A percentile compares a stretch with the other conserved stretches of the same genome.
Evolutionary conservation across 2,113 vertebrate species (phyloP).

Genomic region (Cyanoderma ruficeps): DNA sequence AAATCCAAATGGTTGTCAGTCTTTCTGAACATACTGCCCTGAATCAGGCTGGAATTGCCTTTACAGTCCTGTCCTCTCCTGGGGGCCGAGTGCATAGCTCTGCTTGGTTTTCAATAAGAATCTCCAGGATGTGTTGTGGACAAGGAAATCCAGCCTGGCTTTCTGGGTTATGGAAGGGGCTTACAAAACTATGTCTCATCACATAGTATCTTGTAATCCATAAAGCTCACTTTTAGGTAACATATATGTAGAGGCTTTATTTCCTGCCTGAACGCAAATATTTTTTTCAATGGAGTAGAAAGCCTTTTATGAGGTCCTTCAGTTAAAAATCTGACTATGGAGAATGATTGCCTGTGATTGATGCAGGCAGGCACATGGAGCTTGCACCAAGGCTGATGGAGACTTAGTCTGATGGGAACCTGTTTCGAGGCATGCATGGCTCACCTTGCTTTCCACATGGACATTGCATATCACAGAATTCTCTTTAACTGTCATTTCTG

Average conservation of each 20-base stretch:
- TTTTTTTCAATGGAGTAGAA: background rate
- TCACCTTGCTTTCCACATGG: rapidly evolving
- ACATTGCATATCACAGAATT: background rate
- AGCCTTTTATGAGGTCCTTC: background rate
- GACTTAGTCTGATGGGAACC: background rate
- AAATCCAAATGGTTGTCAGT: background rate
- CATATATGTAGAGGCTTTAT: background rate
- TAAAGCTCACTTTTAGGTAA: background rate
- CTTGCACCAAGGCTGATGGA: background rate
- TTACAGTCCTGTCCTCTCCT: background rate
- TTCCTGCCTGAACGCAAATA: background rate
- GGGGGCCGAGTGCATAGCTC: background rate
- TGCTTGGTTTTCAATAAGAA: background rate
- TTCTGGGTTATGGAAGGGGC: background rate
- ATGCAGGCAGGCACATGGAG: background rate
- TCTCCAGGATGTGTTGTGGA: background rate
- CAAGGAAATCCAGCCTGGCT: background rate
- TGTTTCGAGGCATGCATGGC: background rate
- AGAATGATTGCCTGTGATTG: background rate
- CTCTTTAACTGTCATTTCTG: background rate
- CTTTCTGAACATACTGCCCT: background rate
- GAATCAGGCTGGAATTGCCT: background rate
- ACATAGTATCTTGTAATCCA: background rate
- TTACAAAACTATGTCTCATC: background rate
- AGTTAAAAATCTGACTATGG: background rate